Conservation (phyloP, 30 jellyfish, hydroid and myxozoan species). For the Cassiopea andromeda region DNA sequence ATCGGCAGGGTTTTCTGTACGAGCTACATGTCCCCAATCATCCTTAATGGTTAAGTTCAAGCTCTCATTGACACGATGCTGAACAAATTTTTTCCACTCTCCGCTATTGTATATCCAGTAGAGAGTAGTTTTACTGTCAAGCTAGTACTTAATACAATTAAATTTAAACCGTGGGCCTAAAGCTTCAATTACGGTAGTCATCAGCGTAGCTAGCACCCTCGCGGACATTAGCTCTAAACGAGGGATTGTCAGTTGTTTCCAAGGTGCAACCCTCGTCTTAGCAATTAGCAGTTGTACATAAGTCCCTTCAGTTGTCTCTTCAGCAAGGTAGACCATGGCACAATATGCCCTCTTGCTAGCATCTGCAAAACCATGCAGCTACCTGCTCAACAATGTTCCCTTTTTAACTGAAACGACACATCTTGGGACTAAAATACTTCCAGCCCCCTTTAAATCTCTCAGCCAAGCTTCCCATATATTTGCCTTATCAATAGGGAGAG, state of each 20-base stretch:
- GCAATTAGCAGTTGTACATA: constrained; percentile 19
- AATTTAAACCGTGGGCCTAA: constrained; percentile 23
- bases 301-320: constrained; percentile 33
- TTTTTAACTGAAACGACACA: constrained; percentile 7
- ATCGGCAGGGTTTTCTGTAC: constrained; percentile 65
- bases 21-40: constrained; percentile 63
- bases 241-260: constrained; percentile 44
- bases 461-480: constrained; percentile 43
- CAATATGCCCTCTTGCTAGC: constrained; percentile 51
- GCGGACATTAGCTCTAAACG: constrained; percentile 66
- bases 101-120: constrained; percentile 53
- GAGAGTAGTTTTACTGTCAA: constrained; percentile 60
- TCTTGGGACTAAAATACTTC: constrained; percentile 25
- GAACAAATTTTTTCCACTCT: constrained; percentile 72
- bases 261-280: constrained; percentile 59
- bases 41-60: constrained; percentile 34
- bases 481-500: constrained; percentile 34
- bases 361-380: constrained; percentile 49
- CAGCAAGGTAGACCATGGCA: constrained; percentile 23
- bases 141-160: constrained; percentile 37
- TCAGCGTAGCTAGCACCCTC: constrained; percentile 42
- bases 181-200: constrained; percentile 34
- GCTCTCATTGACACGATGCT: constrained; percentile 60
- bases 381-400: neutral
- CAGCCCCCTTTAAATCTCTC: constrained; percentile 7